Conservation (phyloP, 1,140 invertebrate genomes). For the Aethina tumida region DNA sequence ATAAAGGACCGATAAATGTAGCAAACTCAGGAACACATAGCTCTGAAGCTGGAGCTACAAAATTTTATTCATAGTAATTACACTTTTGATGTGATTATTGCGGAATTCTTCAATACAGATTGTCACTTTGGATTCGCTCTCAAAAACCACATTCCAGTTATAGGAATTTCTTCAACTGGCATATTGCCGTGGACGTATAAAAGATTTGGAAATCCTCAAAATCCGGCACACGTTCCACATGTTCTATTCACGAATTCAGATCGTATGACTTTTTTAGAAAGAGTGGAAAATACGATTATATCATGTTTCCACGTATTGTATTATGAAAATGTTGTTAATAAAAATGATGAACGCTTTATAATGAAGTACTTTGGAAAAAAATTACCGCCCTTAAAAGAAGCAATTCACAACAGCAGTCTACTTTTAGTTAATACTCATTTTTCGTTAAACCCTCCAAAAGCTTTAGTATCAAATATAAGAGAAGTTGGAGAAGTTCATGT, state of each 20-base stretch:
- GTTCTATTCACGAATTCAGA: constrained; percentile 36
- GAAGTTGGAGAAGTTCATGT: constrained; percentile 49
- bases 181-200: constrained; percentile 38
- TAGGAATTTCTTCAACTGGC: constrained; percentile 44
- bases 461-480: constrained; percentile 39
- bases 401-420: constrained; percentile 41
- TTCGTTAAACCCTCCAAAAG: constrained; percentile 38
- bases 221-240: constrained; percentile 47
- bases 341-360: constrained; percentile 14
- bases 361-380: constrained; percentile 34
- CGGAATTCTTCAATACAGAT: constrained; percentile 54
- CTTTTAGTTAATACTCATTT: constrained; percentile 49
- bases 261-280: constrained; percentile 46
- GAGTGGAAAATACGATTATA: constrained; percentile 35
- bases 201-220: constrained; percentile 43
- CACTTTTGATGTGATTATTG: constrained; percentile 51
- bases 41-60: background rate
- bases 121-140: constrained; percentile 48
- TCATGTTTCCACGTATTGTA: constrained; percentile 7
- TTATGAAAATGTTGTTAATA: constrained; percentile 10
- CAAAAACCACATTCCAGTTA: constrained; percentile 42
- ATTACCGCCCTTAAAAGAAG: constrained; percentile 28
- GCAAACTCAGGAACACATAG: constrained; percentile 1
- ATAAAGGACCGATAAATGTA: background rate
- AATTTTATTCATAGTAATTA: constrained; percentile 18